phyloP scores from a whole-genome alignment of 2,797 vertebrate species.

The Enoplosus armatus region DNA sequence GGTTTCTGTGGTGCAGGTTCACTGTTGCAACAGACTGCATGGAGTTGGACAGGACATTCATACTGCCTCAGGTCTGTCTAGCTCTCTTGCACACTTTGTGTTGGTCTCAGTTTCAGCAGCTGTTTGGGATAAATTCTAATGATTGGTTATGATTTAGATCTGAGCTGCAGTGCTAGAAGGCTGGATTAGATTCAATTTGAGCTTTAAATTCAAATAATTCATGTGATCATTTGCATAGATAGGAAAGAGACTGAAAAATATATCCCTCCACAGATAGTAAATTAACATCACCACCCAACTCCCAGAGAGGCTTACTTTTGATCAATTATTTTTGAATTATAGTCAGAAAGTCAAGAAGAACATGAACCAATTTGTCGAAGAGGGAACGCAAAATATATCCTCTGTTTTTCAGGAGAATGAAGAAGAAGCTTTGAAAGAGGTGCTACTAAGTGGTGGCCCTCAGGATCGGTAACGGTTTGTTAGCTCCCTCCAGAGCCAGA shows the following conservation, averaged over 20 bases:
- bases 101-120: slow-evolving; percentile 43
- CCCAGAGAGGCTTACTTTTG: slow-evolving; percentile 30
- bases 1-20: slow-evolving; percentile 14
- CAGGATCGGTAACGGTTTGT: slow-evolving; percentile 21
- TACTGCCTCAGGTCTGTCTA: slow-evolving; percentile 75
- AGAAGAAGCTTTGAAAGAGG: slow-evolving; percentile 15
- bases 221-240: slow-evolving; percentile 56
- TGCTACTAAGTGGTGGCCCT: slow-evolving; percentile 7
- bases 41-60: slow-evolving; percentile 69
- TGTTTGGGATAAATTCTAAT: slow-evolving; percentile 34
- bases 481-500: slow-evolving; percentile 16
- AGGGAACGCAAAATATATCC: slow-evolving; percentile 8
- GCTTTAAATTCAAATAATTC: slow-evolving; percentile 46
- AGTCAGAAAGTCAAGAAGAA: slow-evolving; percentile 23
- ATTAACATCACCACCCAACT: slow-evolving; percentile 32
- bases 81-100: slow-evolving; percentile 54
- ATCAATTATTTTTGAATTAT: slow-evolving; percentile 42
- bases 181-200: slow-evolving; percentile 46
- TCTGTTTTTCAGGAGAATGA: slow-evolving; percentile 12
- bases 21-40: slow-evolving; percentile 34
- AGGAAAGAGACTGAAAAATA: slow-evolving; percentile 44
- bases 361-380: slow-evolving; percentile 25
- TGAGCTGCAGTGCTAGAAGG: slow-evolving; percentile 26
- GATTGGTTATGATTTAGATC: slow-evolving; percentile 44
- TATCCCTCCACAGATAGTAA: slow-evolving; percentile 31